These are phyloP conservation scores for Dreissena rostriformis DNA, from an alignment of 1,140 invertebrate species.

Conservation along the genomic window DNA sequence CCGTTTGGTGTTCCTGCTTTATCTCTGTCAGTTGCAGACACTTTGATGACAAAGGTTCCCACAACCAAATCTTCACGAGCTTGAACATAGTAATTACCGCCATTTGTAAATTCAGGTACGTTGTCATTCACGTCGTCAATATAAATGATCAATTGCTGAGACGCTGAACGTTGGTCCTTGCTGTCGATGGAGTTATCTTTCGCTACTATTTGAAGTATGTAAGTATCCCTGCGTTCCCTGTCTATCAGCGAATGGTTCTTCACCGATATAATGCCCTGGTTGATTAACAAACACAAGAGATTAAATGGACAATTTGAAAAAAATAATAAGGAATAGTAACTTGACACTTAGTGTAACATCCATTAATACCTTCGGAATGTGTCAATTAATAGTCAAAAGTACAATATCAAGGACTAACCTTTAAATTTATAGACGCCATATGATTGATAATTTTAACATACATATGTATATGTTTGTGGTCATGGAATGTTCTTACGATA, in stretches of 20 bases:
- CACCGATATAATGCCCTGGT: not conserved
- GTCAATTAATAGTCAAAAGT: no score
- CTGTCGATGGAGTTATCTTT: not conserved
- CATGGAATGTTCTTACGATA: no score
- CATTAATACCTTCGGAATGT: no score
- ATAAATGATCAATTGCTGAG: not conserved
- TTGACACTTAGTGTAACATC: no score
- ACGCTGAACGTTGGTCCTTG: not conserved
- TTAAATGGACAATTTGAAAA: no score
- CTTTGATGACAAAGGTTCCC: not conserved
- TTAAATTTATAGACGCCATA: no score
- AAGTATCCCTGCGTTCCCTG: not conserved
- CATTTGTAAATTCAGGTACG: not conserved
- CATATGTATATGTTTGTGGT: no score
- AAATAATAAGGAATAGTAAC: no score
- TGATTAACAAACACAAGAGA: no score
- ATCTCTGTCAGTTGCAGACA: conserved; percentile 19
- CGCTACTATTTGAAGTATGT: not conserved
- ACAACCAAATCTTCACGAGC: conserved; percentile 8
- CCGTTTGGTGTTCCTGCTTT: conserved; percentile 1
- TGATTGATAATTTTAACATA: no score
- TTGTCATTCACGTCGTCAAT: conserved; percentile 4
- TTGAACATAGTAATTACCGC: not conserved
- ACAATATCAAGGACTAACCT: no score
- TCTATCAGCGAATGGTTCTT: not conserved